These are phyloP conservation scores for Pachycephala philippinensis DNA, from an alignment of 2,113 vertebrate species.

Conservation along the genomic window DNA sequence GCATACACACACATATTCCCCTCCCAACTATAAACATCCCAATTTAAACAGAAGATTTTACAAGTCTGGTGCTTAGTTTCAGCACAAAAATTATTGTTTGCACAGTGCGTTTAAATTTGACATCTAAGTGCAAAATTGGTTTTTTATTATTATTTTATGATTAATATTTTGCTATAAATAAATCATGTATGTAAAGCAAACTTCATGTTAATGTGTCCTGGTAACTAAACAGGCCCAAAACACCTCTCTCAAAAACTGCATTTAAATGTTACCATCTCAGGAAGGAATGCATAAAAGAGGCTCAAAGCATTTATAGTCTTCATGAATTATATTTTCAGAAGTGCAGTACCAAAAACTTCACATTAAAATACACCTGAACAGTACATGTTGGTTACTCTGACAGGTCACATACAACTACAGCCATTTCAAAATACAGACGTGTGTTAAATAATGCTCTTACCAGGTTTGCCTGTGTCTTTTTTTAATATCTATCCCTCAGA, in stretches of 20 bases:
- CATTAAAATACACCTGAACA: background rate
- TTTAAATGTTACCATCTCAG: background rate
- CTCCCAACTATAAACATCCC: background rate
- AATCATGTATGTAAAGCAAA: background rate
- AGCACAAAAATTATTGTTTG: background rate
- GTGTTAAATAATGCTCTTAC: background rate
- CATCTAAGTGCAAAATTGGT: background rate
- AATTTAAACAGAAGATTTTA: background rate
- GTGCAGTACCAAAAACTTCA: background rate
- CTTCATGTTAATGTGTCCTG: background rate
- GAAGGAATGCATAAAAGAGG: accelerated
- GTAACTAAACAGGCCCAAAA: background rate
- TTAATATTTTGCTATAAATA: background rate
- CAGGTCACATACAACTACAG: background rate
- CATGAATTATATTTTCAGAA: background rate
- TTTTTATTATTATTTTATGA: background rate
- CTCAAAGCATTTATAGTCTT: background rate
- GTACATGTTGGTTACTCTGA: background rate
- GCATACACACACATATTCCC: background rate
- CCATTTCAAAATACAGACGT: background rate
- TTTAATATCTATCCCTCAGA: background rate
- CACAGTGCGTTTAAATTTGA: background rate
- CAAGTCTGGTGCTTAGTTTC: background rate
- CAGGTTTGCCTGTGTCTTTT: background rate
- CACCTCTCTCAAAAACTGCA: background rate